phyloP scores from a whole-genome alignment of 2,888 invertebrate genomes.

The Oscheius sp. region DNA sequence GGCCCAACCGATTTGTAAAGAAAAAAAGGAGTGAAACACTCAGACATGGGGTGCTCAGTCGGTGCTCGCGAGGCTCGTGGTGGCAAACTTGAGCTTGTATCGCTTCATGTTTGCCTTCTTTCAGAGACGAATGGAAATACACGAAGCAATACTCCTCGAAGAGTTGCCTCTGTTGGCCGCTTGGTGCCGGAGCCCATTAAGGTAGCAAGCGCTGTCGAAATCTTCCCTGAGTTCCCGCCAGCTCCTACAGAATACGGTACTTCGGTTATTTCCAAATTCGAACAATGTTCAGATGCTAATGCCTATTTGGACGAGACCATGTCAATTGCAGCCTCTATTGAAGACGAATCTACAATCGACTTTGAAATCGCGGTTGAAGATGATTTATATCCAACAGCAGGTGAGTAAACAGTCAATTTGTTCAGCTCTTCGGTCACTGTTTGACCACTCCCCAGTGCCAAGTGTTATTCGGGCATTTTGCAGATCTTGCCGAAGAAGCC shows the following conservation, averaged over 20 bases:
- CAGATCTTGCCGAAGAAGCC: slow-evolving; percentile 64
- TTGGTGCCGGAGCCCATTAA: slow-evolving; percentile 1
- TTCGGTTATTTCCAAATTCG: neutral
- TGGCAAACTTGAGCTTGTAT: neutral
- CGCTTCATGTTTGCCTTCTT: slow-evolving; percentile 19
- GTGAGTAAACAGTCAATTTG: slow-evolving; percentile 30
- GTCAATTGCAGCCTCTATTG: slow-evolving; percentile 51
- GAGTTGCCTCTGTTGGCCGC: slow-evolving; percentile 14
- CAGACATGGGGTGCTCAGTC: neutral
- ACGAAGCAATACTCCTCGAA: slow-evolving; percentile 36
- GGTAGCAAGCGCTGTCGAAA: slow-evolving; percentile 30
- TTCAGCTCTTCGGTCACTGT: slow-evolving; percentile 25
- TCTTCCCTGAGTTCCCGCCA: slow-evolving; percentile 57
- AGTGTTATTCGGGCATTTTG: slow-evolving; percentile 21
- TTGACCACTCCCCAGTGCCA: slow-evolving; percentile 22
- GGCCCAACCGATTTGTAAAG: slow-evolving; percentile 23
- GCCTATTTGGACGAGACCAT: slow-evolving; percentile 47
- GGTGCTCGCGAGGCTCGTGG: neutral
- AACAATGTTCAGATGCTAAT: slow-evolving; percentile 32
- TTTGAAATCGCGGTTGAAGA: slow-evolving; percentile 45
- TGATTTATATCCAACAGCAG: slow-evolving; percentile 47
- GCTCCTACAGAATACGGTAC: slow-evolving; percentile 39
- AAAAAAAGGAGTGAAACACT: neutral
- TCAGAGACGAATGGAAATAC: slow-evolving; percentile 36
- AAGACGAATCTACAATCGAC: slow-evolving; percentile 48